These are phyloP conservation scores for Galbula dea DNA, from an alignment of 2,113 vertebrate genomes.

Conservation along the genomic window DNA sequence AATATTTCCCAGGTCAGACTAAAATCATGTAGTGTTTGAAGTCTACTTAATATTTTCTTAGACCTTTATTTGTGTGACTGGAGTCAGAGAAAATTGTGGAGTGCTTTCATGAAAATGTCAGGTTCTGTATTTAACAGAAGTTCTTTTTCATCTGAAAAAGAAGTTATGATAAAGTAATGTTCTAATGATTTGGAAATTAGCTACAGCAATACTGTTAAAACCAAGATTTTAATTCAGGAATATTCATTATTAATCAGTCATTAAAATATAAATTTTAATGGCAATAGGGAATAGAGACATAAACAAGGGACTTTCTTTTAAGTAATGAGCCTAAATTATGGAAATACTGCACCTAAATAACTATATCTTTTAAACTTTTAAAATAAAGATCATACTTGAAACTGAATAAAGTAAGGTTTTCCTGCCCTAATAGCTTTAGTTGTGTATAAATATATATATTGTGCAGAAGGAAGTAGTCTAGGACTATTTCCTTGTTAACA, in stretches of 20 bases:
- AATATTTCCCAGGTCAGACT: constrained; percentile 78
- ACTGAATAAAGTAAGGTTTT: neutral
- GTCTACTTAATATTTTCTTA: neutral
- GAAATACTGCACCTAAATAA: neutral
- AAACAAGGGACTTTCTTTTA: neutral
- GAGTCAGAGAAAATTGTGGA: neutral
- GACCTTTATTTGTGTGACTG: neutral
- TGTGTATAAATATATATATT: too few species aligned
- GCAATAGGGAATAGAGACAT: neutral
- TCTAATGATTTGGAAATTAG: neutral
- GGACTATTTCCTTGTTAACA: neutral
- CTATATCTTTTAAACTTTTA: neutral
- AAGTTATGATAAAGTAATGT: neutral
- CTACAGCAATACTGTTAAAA: neutral
- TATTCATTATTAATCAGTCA: neutral
- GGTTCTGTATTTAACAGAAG: neutral
- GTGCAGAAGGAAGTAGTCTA: neutral
- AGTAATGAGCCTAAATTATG: neutral
- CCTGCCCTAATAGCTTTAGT: neutral
- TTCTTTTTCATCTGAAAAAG: neutral
- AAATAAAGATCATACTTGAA: neutral
- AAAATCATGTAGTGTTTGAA: neutral
- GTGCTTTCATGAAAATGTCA: neutral
- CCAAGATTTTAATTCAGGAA: neutral
- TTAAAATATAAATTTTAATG: neutral